Percentiles rank a stretch among this genome's conserved stretches.
phyloP scores from a whole-genome alignment of 2,797 vertebrate genomes.

The Cyclopterus lumpus region DNA sequence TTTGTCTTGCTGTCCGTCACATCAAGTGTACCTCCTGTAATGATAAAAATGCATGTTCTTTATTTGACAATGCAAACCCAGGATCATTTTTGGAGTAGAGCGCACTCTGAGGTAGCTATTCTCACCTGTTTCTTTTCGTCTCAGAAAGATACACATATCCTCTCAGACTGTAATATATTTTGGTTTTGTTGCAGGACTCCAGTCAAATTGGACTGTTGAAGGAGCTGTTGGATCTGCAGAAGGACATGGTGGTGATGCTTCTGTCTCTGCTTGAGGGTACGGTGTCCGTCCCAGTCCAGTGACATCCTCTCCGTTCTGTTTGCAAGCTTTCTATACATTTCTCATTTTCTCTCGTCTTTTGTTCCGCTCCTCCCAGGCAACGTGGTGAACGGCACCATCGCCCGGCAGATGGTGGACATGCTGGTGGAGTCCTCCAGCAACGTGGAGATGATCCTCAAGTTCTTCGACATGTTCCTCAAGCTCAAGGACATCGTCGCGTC shows the following conservation, averaged over 20 bases:
- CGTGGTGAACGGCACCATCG: conserved; percentile 95
- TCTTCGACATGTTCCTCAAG: conserved; percentile 99
- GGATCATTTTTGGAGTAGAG: conserved; percentile 90
- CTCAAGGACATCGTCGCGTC: conserved; percentile 96
- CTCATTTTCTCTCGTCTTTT: neutral
- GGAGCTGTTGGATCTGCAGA: conserved; percentile 94
- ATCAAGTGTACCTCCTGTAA: conserved; percentile 30
- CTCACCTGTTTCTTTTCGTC: conserved; percentile 23
- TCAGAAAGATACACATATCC: conserved; percentile 36
- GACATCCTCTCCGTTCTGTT: neutral
- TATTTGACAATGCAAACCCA: conserved; percentile 86
- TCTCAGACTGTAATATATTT: conserved; percentile 28
- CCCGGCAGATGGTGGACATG: conserved; percentile 99
- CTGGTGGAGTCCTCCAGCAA: conserved; percentile 98
- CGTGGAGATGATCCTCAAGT: conserved; percentile 99
- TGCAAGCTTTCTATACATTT: neutral
- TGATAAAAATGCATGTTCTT: conserved; percentile 73
- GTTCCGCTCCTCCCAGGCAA: conserved; percentile 84
- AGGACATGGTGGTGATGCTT: conserved; percentile 98
- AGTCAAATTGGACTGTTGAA: conserved; percentile 95
- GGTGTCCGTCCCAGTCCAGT: neutral
- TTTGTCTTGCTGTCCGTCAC: conserved; percentile 45
- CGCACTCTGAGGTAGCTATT: conserved; percentile 88
- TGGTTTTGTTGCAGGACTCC: conserved; percentile 85
- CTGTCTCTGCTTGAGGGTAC: conserved; percentile 94